Evolutionary conservation across 2,888 invertebrate species (phyloP).

Genomic region (Drosophila limbata): DNA sequence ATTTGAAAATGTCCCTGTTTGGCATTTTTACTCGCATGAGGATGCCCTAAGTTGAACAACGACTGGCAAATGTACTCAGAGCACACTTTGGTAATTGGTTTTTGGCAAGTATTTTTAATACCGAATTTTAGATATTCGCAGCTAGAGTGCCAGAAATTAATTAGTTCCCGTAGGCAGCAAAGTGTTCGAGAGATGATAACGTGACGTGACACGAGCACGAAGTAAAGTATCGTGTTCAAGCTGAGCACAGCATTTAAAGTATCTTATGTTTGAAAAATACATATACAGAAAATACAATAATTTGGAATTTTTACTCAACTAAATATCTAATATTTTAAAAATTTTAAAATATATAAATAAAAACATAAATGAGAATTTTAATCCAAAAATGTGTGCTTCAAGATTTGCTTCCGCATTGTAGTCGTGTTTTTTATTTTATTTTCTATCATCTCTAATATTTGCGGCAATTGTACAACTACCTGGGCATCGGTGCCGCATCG

Average conservation of each 20-base stretch:
- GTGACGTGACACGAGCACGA: neutral
- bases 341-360: neutral
- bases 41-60: neutral
- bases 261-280: no score
- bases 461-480: slow-evolving; percentile 84
- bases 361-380: neutral
- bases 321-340: no score
- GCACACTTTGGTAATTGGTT: slow-evolving; percentile 62
- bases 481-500: slow-evolving; percentile 84
- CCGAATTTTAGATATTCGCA: slow-evolving; percentile 25
- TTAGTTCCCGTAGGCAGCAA: slow-evolving; percentile 36
- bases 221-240: neutral
- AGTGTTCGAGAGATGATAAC: neutral
- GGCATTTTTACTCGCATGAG: neutral
- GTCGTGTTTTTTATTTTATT: no score
- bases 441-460: neutral
- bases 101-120: slow-evolving; percentile 56
- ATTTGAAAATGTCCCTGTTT: slow-evolving; percentile 2
- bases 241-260: neutral
- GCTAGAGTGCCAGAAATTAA: slow-evolving; percentile 58
- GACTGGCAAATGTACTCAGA: slow-evolving; percentile 20
- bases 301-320: no score
- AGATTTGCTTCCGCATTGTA: no score
- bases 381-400: no score
- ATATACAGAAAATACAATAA: no score